A percentile compares a stretch with the other conserved stretches of the same genome.
These are phyloP conservation scores for Alosa sapidissima DNA, from an alignment of 2,797 vertebrate genomes.

Conservation along the genomic window DNA sequence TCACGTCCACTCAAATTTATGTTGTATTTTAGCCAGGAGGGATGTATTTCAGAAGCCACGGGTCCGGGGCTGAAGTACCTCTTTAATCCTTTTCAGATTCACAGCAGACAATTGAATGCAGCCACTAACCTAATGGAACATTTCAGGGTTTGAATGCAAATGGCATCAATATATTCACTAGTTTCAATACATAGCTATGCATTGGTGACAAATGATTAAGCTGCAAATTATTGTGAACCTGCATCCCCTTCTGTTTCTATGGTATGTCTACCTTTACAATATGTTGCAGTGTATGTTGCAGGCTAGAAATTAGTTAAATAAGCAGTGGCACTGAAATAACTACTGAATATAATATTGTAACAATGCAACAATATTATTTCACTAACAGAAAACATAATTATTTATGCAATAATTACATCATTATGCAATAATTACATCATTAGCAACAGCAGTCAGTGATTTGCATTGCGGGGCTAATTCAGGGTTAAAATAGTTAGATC, in stretches of 20 bases:
- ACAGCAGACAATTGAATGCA: neutral
- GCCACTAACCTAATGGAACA: neutral
- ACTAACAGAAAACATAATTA: neutral
- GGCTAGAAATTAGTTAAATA: neutral
- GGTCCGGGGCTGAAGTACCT: neutral
- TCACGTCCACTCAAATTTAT: constrained; percentile 15
- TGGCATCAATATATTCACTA: neutral
- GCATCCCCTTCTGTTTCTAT: no score
- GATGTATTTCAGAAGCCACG: neutral
- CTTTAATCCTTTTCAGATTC: constrained; percentile 15
- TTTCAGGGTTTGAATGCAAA: neutral
- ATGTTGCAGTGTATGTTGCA: neutral
- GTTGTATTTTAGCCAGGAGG: neutral
- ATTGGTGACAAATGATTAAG: neutral
- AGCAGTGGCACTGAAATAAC: neutral
- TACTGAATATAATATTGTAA: neutral
- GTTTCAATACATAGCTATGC: neutral
- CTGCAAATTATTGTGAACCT: neutral
- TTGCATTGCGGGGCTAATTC: neutral
- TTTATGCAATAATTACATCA: neutral
- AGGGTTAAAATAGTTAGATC: no score
- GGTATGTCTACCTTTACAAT: neutral
- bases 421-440: neutral
- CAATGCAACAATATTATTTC: neutral
- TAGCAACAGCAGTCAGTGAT: no score